phyloP scores from a whole-genome alignment of 2,888 invertebrate genomes.

The Lampropteryx suffumata region DNA sequence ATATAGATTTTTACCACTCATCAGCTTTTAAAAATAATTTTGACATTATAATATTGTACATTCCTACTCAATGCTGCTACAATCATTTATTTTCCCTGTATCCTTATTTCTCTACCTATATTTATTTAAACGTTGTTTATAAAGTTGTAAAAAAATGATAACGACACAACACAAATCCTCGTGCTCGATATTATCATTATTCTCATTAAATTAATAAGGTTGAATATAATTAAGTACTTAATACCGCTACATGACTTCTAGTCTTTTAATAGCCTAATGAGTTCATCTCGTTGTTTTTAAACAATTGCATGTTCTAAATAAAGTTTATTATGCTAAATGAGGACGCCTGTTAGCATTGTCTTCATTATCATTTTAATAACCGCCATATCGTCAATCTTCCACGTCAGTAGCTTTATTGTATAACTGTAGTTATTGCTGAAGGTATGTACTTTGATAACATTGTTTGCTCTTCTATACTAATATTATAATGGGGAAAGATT shows the following conservation, averaged over 20 bases:
- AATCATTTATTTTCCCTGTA: too few relatives aligned
- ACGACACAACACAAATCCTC: too few relatives aligned
- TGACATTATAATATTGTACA: too few relatives aligned
- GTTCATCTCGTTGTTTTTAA: constrained; percentile 13
- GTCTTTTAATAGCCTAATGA: constrained; percentile 1
- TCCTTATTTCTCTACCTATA: too few relatives aligned
- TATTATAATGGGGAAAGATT: too few relatives aligned
- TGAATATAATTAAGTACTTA: neutral
- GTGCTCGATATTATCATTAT: too few relatives aligned
- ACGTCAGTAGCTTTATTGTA: constrained; percentile 10
- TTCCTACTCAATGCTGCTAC: too few relatives aligned
- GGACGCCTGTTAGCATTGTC: constrained; percentile 13
- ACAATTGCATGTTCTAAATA: constrained; percentile 9
- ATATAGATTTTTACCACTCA: too few relatives aligned
- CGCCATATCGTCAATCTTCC: constrained; percentile 7
- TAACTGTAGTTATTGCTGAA: constrained; percentile 11
- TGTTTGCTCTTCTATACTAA: constrained; percentile 20
- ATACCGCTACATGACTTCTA: constrained; percentile 3
- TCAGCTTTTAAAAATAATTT: too few relatives aligned
- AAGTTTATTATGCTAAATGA: constrained; percentile 16
- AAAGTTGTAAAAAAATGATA: too few relatives aligned
- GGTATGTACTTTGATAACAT: constrained; percentile 13
- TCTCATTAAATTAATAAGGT: neutral
- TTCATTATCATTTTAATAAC: constrained; percentile 9
- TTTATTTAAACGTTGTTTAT: too few relatives aligned